These are phyloP conservation scores for Trachops cirrhosus DNA, from an alignment of 2,797 vertebrate species.

Conservation along the genomic window DNA sequence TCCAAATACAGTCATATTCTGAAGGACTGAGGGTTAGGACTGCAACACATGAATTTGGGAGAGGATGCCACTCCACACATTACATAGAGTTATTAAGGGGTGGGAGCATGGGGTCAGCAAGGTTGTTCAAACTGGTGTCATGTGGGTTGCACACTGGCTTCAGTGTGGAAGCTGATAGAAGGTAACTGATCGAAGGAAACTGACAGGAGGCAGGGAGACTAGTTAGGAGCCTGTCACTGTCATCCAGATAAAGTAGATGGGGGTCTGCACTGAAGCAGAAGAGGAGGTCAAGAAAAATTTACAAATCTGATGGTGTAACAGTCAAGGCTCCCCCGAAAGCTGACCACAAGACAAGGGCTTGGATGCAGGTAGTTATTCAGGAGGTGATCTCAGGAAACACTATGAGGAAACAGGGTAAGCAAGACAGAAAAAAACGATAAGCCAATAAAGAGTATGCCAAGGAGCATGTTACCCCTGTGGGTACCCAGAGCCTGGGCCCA, in stretches of 20 bases:
- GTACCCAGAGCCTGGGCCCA: accelerated
- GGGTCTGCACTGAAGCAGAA: not conserved
- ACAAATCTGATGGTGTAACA: not conserved
- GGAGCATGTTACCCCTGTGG: not conserved
- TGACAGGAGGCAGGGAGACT: not conserved
- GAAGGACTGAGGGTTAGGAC: not conserved
- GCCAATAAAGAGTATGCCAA: not conserved
- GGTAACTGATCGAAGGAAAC: not conserved
- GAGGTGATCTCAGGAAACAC: not conserved
- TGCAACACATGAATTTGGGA: not conserved
- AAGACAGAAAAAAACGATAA: not conserved
- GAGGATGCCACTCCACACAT: no score
- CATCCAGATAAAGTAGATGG: not conserved
- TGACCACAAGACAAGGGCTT: not conserved
- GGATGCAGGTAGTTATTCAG: no score
- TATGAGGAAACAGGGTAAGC: not conserved
- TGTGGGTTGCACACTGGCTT: not conserved
- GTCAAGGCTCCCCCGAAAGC: not conserved
- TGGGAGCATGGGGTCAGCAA: not conserved
- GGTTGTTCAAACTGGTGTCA: accelerated
- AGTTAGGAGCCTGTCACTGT: not conserved
- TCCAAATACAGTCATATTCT: not conserved
- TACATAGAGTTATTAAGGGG: not conserved
- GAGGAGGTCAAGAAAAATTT: not conserved
- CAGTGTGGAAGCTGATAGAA: not conserved